Evolutionary conservation across 2,797 vertebrate genomes (phyloP), one percentile per base, ranked within the genome.

Genomic region (Falco columbarius): DNA sequence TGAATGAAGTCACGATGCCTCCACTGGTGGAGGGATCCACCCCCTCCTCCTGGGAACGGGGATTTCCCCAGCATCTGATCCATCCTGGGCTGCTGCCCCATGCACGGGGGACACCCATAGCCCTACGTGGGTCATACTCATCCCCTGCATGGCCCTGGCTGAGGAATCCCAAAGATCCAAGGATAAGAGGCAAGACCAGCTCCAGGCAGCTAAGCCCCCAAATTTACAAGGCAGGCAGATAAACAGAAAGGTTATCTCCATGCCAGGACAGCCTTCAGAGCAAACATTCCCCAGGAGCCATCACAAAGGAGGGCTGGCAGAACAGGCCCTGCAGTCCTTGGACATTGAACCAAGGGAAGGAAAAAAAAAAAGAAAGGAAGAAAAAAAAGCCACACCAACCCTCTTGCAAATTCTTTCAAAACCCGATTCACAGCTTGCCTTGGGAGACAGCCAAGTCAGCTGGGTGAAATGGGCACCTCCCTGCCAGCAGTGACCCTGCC

Each of bases 251-350:
- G 91, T 97, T 96, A 96, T 96, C 95, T 94, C 76, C 16, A 10
- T 56, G 62, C 87, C 91, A 96, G 65, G 85, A 88, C 7, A 6
- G 87, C 91, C 93, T 96, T 94, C 12, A 21, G 85, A 96, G 63
- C 88, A 97, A 96, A 97, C 95, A 97, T 90, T 94, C 91, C 80
- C 76, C 44, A 90, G 88, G 34, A 96, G 66, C 76, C 94, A 84
- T 81, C 84, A 90, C 89, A 95, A 95, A 95, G 85, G 75, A 72
- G 1, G 47, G 94, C 93, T 95, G 93, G 85, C 88, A 92, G 90
- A 95, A 95, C 96, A 94, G 86, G 90, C 80, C 90, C 70, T 32
- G 46, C 85, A 79, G 87, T 84, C 94, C 94, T 95, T 93, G 91
- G 91, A 97, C 93, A 52, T 84, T 96, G 96, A 95, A 93, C 96